phyloP scores from a whole-genome alignment of 2,888 invertebrate genomes.

The Phortica magna region DNA sequence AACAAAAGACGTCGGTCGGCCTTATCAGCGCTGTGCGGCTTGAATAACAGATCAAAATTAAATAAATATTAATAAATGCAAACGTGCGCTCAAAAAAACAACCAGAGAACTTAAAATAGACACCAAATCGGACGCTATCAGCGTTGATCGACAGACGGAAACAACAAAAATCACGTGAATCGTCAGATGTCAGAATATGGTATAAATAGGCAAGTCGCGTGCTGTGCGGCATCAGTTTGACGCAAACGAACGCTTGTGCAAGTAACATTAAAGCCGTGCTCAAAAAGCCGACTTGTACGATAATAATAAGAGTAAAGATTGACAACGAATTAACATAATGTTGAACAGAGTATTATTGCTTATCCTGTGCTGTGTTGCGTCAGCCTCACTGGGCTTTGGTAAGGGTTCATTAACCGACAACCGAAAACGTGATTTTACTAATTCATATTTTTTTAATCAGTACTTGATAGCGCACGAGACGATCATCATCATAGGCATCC shows the following conservation, averaged over 20 bases:
- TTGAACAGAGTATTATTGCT: background rate
- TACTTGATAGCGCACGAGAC: slow-evolving; percentile 9
- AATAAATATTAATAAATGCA: background rate
- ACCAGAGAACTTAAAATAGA: background rate
- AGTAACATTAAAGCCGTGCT: background rate
- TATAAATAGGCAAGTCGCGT: slow-evolving; percentile 19
- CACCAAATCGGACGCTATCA: background rate
- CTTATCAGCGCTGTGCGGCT: slow-evolving; percentile 14
- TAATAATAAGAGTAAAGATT: background rate
- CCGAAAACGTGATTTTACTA: slow-evolving; percentile 12
- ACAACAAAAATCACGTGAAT: background rate
- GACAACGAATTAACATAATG: background rate
- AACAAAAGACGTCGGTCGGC: background rate
- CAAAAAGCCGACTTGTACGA: background rate
- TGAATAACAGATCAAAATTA: slow-evolving; percentile 24
- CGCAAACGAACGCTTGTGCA: background rate
- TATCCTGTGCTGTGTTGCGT: slow-evolving; percentile 9
- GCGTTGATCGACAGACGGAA: background rate
- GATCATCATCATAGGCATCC: slow-evolving; percentile 75
- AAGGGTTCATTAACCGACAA: slow-evolving; percentile 7
- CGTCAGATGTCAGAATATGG: background rate
- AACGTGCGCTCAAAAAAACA: slow-evolving; percentile 1
- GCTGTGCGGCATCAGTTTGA: slow-evolving; percentile 13
- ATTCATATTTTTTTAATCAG: slow-evolving; percentile 34
- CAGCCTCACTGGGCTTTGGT: slow-evolving; percentile 2